Evolutionary conservation across 2,888 invertebrate species (phyloP).

Genomic region (Iselma pallidipennis): DNA sequence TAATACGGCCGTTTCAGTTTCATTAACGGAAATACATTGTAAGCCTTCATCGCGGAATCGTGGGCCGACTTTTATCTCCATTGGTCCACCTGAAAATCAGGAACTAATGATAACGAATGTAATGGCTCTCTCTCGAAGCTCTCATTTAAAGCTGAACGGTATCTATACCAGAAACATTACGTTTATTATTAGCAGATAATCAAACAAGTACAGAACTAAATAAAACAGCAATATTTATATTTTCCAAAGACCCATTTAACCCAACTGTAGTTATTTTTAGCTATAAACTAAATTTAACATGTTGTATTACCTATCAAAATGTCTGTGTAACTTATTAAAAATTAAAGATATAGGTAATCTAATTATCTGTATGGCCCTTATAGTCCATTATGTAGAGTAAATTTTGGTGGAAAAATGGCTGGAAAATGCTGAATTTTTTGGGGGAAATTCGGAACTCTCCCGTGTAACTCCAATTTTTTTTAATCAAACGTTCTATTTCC

Average conservation of each 20-base stretch:
- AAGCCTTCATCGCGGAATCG: constrained; percentile 52
- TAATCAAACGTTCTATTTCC: too few relatives aligned
- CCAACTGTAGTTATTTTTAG: constrained; percentile 18
- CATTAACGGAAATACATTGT: constrained; percentile 47
- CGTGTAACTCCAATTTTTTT: too few relatives aligned
- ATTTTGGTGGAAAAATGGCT: too few relatives aligned
- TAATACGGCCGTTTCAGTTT: constrained; percentile 43
- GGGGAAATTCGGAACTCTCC: too few relatives aligned
- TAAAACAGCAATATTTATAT: constrained; percentile 18
- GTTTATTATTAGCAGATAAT: too few relatives aligned
- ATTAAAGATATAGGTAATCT: too few relatives aligned
- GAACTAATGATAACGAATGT: constrained; percentile 2
- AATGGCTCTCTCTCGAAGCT: too few relatives aligned
- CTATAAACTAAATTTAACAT: constrained; percentile 17
- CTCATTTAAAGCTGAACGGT: too few relatives aligned
- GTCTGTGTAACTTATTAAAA: not conserved
- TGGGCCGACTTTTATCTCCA: constrained; percentile 44
- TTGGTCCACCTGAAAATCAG: constrained; percentile 38
- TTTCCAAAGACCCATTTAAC: constrained; percentile 18
- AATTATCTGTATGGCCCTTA: too few relatives aligned
- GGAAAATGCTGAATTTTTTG: too few relatives aligned
- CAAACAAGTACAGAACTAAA: constrained; percentile 4
- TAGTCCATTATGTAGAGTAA: too few relatives aligned
- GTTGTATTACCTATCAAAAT: constrained; percentile 10
- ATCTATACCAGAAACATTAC: too few relatives aligned